Percentiles rank a stretch among this genome's conserved stretches.
These are phyloP conservation scores for Marmota flaviventris DNA, from an alignment of 2,113 vertebrate species.

Conservation along the genomic window DNA sequence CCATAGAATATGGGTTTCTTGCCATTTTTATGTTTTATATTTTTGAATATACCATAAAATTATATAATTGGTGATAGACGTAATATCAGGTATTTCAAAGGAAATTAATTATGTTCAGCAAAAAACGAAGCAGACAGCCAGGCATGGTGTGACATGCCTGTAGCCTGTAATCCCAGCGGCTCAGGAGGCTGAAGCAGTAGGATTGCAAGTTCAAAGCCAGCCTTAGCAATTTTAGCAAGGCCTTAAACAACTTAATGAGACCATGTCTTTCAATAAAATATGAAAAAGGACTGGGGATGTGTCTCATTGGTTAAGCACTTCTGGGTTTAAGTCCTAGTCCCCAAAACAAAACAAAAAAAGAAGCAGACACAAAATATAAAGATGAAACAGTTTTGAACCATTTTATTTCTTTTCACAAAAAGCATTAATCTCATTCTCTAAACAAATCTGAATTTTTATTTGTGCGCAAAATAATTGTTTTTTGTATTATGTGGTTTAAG, in stretches of 20 bases:
- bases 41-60: constrained; percentile 1
- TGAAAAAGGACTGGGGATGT: no score
- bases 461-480: constrained; percentile 54
- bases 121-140: constrained; percentile 28
- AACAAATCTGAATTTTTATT: constrained; percentile 25
- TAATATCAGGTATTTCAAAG: neutral
- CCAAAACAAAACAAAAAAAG: no score
- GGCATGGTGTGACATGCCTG: no score
- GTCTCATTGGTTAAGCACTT: no score
- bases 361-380: constrained; percentile 32
- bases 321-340: no score
- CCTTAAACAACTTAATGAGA: no score
- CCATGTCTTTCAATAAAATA: no score
- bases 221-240: no score
- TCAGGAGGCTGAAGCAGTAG: no score
- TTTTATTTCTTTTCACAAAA: neutral
- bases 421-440: neutral
- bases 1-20: neutral
- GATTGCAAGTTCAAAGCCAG: no score
- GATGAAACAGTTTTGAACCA: neutral
- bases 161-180: no score
- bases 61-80: neutral
- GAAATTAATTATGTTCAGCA: constrained; percentile 12
- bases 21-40: neutral
- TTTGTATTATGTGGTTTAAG: constrained; percentile 2